Percentiles rank a stretch among this genome's conserved stretches.
phyloP scores from a whole-genome alignment of 1,140 invertebrate genomes.

The Ostrea denselamellosa region DNA sequence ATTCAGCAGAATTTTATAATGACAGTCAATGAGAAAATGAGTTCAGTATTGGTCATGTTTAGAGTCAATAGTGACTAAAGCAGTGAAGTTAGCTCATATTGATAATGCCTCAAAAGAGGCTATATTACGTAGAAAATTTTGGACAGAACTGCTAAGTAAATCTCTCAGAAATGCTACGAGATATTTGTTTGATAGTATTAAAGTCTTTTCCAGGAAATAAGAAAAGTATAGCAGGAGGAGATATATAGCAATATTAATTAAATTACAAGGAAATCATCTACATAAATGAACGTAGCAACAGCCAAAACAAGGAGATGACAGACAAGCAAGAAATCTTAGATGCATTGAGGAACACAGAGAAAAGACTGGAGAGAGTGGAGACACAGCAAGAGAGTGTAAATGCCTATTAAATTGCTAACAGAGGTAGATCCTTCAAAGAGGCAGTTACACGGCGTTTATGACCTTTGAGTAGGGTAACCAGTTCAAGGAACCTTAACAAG shows the following conservation, averaged over 20 bases:
- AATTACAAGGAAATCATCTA: background rate
- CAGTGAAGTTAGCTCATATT: background rate
- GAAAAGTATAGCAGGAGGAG: constrained; percentile 1
- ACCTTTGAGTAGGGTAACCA: no score
- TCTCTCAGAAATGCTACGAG: background rate
- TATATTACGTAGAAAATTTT: background rate
- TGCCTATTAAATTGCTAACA: no score
- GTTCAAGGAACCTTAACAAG: no score
- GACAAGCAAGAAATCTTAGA: background rate
- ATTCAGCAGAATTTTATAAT: constrained; percentile 32
- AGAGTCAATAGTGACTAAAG: constrained; percentile 20
- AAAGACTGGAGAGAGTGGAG: background rate
- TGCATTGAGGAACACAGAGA: no score
- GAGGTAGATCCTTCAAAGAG: no score
- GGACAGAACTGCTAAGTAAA: constrained; percentile 21
- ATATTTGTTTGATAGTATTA: constrained; percentile 3
- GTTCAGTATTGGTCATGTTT: constrained; percentile 25
- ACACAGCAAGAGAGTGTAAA: background rate
- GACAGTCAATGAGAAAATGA: constrained; percentile 41
- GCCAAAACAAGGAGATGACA: background rate
- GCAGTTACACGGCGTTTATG: no score
- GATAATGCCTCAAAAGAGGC: background rate
- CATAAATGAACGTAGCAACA: background rate
- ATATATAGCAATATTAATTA: background rate
- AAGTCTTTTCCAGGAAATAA: constrained; percentile 6